phyloP scores from a whole-genome alignment of 2,888 invertebrate species.

The Epistrophe eligans region DNA sequence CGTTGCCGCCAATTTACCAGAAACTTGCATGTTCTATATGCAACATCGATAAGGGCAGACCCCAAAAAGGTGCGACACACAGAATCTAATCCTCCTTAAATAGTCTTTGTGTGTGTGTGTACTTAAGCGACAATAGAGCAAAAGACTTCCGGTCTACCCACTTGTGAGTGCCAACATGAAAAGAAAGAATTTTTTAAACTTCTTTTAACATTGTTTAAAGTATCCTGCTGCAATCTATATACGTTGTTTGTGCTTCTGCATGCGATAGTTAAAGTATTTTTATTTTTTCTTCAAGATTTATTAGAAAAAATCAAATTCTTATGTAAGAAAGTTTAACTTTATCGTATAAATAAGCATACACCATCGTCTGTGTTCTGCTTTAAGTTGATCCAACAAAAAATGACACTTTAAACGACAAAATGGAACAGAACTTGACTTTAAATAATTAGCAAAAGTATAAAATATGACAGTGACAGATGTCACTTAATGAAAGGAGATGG shows the following conservation, averaged over 20 bases:
- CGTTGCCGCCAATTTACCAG: constrained; percentile 24
- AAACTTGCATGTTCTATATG: constrained; percentile 46
- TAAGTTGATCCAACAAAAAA: constrained; percentile 15
- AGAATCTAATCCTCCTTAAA: constrained; percentile 38
- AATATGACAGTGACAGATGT: constrained; percentile 17
- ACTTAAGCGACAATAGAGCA: constrained; percentile 23
- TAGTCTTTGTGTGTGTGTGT: constrained; percentile 8
- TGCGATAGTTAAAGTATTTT: background rate
- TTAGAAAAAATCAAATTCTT: constrained; percentile 39
- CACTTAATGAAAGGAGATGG: background rate
- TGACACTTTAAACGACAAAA: constrained; percentile 38
- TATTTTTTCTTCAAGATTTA: constrained; percentile 1
- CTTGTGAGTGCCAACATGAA: constrained; percentile 35
- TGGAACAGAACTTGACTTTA: constrained; percentile 39
- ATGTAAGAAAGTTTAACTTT: constrained; percentile 33
- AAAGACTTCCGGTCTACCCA: constrained; percentile 48
- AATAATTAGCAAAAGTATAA: constrained; percentile 2
- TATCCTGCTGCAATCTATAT: background rate
- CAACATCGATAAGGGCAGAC: constrained; percentile 45
- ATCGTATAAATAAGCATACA: background rate
- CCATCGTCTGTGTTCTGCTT: background rate
- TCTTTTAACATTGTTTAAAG: constrained; percentile 48
- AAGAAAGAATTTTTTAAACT: constrained; percentile 40
- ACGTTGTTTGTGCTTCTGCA: background rate
- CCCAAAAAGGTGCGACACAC: constrained; percentile 55